Evolutionary conservation across 2,797 vertebrate species (phyloP).

Genomic region (Acridotheres tristis): DNA sequence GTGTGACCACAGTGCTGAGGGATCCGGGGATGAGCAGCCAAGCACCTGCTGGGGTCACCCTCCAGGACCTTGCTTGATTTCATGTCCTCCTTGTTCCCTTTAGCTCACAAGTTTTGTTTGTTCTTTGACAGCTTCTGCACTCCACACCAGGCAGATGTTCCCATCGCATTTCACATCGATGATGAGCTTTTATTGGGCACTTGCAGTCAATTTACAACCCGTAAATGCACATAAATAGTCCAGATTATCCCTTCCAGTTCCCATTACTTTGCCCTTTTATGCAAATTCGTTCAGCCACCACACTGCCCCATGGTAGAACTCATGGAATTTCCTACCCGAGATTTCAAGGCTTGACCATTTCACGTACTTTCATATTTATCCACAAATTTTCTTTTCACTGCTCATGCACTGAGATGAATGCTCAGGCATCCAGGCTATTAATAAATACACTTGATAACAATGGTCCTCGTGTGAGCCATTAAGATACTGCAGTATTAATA

Average conservation of each 20-base stretch:
- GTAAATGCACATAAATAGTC: slow-evolving; percentile 34
- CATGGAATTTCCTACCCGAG: not conserved
- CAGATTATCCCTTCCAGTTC: slow-evolving; percentile 40
- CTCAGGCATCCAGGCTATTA: slow-evolving; percentile 28
- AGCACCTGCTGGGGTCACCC: not conserved
- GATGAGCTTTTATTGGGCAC: slow-evolving; percentile 18
- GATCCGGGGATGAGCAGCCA: not conserved
- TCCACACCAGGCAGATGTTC: not conserved
- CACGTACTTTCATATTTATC: slow-evolving; percentile 17
- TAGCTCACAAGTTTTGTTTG: not conserved
- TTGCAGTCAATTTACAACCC: slow-evolving; percentile 43
- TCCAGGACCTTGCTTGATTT: not conserved
- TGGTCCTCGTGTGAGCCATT: slow-evolving; percentile 41
- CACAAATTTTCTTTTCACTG: slow-evolving; percentile 19
- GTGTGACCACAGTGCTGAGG: not conserved
- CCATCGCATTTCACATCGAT: not conserved
- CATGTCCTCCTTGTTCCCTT: not conserved
- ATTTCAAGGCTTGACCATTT: slow-evolving; percentile 11
- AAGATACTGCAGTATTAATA: slow-evolving; percentile 53
- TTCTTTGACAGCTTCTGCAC: not conserved
- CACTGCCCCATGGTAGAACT: not conserved
- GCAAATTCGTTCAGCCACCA: not conserved
- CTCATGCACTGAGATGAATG: not conserved
- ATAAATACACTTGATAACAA: slow-evolving; percentile 53
- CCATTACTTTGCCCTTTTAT: slow-evolving; percentile 37